These are phyloP conservation scores for Clusia tigrina DNA, from an alignment of 2,888 invertebrate species.

Conservation along the genomic window DNA sequence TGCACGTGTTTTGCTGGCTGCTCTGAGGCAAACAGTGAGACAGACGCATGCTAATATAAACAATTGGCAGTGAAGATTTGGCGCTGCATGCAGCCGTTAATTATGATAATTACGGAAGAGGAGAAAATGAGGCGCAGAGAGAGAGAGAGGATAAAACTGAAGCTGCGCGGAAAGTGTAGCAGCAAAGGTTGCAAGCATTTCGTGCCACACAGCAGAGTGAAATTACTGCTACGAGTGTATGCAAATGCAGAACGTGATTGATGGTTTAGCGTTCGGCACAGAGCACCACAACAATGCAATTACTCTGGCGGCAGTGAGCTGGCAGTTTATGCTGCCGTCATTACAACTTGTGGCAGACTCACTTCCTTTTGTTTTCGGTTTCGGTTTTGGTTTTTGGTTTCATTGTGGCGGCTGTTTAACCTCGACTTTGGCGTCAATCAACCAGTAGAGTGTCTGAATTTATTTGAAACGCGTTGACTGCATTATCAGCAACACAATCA, in stretches of 20 bases:
- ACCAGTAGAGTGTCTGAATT: too few species aligned
- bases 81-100: too few species aligned
- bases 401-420: conserved; percentile 36
- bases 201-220: not conserved
- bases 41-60: too few species aligned
- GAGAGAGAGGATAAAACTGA: not conserved
- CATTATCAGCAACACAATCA: too few species aligned
- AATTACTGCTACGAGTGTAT: conserved; percentile 19
- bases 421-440: conserved; percentile 36
- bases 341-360: not conserved
- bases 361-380: conserved; percentile 14
- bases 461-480: too few species aligned
- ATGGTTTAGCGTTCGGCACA: conserved; percentile 24
- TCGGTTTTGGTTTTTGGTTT: not conserved
- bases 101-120: too few species aligned
- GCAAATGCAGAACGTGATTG: conserved; percentile 41
- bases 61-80: too few species aligned
- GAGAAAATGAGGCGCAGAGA: not conserved
- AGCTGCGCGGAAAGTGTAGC: conserved; percentile 7
- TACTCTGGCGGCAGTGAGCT: conserved; percentile 11
- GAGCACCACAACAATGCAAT: not conserved
- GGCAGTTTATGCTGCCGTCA: not conserved
- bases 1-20: not conserved
- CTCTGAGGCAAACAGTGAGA: not conserved
- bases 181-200: conserved; percentile 2